Base-by-base conservation (phyloP, 1,140 invertebrate species). In the Apis laboriosa region DNA sequence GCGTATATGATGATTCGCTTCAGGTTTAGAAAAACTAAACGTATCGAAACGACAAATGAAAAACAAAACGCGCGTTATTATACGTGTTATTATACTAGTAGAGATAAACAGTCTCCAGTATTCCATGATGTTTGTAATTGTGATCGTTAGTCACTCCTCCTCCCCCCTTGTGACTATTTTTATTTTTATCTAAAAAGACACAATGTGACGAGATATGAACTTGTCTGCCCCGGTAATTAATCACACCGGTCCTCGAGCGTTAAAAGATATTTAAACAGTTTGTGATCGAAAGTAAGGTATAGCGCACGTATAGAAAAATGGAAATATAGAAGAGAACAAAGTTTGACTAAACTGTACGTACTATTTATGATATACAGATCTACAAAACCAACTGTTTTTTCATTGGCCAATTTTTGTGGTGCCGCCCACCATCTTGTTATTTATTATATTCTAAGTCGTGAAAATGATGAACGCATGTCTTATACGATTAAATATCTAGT, bases 341-440 rank as follows among this genome's bases (percentile, higher is more conserved):
- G 21, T 9, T 55, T 21, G 53, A 56, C 15, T 15, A 43, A 72
- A 34, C 53, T 58, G 9, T 24, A 58, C 17, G 43, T 12, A 55
- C n/a, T 56, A 56, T 56, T 56, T 28, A 73, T 3, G 55, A 58
- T 73, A 73, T 8, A 2, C 8, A 58, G 7, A 64, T 34, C 15
- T 17, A 15, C 68, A n/a, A 12, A 49, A n/a, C 91, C 90, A 88
- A 91, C 90, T 90, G 90, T 92, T 93, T 90, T 92, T 77, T 90
- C 92, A 90, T 93, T 89, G 91, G 93, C 90, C 87, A 92, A 60
- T 91, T 93, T 92, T 90, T 88, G 88, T 91, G 90, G 90, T 92
- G 86, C 90, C 91, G 91, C 91, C 91, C 92, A 90, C 90, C 92
- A 92, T 94, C 92, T 94, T 94, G 94, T 94, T 94, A 94, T 93